Conservation (phyloP, 35 echinoderm and acorn worm genomes). For the Apostichopus japonicus region DNA sequence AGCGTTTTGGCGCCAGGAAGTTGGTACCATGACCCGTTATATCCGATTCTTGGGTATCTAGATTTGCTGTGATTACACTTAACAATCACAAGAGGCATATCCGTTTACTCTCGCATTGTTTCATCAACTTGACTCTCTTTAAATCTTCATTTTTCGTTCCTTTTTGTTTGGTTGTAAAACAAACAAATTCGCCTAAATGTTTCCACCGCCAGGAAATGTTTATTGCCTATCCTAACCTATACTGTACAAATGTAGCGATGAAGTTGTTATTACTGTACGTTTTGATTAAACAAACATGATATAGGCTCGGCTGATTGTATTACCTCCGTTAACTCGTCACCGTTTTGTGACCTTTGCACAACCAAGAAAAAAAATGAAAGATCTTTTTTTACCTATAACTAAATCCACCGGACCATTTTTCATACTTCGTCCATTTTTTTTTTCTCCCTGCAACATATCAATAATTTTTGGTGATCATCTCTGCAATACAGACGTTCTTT, state of each 20-base stretch:
- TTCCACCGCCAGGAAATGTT: conserved; percentile 35
- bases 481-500: too few relatives aligned
- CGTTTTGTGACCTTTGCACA: conserved; percentile 48
- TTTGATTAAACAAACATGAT: conserved; percentile 45
- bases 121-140: conserved; percentile 28
- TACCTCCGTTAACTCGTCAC: conserved; percentile 19
- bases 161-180: conserved; percentile 49
- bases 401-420: background rate
- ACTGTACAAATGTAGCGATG: background rate
- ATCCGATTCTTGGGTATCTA: conserved; percentile 1
- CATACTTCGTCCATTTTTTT: background rate
- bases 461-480: too few relatives aligned
- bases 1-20: conserved; percentile 7
- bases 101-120: conserved; percentile 38
- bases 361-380: background rate
- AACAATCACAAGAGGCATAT: conserved; percentile 12
- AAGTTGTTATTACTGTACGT: conserved; percentile 8
- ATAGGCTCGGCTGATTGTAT: background rate
- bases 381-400: background rate
- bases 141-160: conserved; percentile 36
- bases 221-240: conserved; percentile 2
- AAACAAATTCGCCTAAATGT: conserved; percentile 49
- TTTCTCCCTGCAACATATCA: too few relatives aligned
- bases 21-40: background rate
- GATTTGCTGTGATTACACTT: conserved; percentile 6